Evolutionary conservation across 2,888 invertebrate species (phyloP).

Genomic region (Lasius platythorax): DNA sequence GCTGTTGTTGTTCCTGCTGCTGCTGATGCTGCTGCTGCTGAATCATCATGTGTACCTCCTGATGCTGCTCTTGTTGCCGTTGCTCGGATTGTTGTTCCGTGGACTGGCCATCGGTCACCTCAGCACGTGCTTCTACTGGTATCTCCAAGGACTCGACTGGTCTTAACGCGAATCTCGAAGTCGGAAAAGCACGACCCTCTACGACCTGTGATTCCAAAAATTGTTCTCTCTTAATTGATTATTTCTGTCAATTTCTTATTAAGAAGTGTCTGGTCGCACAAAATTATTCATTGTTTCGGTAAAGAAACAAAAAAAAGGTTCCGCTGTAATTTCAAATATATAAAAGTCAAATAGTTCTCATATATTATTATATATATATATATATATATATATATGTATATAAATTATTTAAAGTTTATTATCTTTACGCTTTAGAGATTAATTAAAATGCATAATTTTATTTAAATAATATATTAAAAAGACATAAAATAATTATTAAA

Average conservation of each 20-base stretch:
- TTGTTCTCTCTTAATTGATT: slow-evolving; percentile 7
- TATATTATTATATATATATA: neutral
- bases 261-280: neutral
- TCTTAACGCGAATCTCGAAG: slow-evolving; percentile 79
- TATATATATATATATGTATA: too few relatives aligned
- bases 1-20: slow-evolving; percentile 85
- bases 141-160: slow-evolving; percentile 81
- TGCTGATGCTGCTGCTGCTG: slow-evolving; percentile 86
- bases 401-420: neutral
- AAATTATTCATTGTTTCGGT: neutral
- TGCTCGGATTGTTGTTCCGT: slow-evolving; percentile 78
- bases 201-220: slow-evolving; percentile 75
- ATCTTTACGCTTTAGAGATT: neutral
- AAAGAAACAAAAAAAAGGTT: slow-evolving; percentile 54
- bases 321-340: neutral
- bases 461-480: neutral
- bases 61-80: slow-evolving; percentile 78
- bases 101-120: slow-evolving; percentile 79
- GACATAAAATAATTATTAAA: too few relatives aligned
- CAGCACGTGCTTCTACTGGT: slow-evolving; percentile 81
- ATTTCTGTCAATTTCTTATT: neutral
- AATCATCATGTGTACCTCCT: slow-evolving; percentile 83
- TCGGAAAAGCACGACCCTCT: slow-evolving; percentile 81
- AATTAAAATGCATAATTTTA: neutral
- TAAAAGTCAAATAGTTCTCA: neutral